Conservation (phyloP, 1,140 invertebrate genomes). For the Orchestia grillus region DNA sequence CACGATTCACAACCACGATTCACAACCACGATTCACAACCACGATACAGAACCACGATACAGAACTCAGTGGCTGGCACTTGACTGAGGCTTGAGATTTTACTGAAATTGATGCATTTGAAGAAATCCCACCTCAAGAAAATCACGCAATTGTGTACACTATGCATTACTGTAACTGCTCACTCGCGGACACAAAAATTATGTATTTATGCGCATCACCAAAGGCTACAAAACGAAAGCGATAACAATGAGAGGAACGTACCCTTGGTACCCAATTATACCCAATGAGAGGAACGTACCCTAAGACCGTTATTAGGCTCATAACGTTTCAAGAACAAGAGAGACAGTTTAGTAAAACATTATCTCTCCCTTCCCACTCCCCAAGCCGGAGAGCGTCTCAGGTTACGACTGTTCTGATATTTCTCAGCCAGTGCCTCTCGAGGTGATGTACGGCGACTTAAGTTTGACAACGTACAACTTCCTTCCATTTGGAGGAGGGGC, state of each 20-base stretch:
- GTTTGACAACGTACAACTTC: slow-evolving; percentile 1
- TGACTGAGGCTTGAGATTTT: too few species aligned
- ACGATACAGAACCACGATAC: too few species aligned
- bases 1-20: too few species aligned
- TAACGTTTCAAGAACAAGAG: background rate
- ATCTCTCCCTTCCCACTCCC: too few species aligned
- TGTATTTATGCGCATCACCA: background rate
- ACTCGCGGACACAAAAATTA: too few species aligned
- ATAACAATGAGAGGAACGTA: background rate
- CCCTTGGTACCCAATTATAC: background rate
- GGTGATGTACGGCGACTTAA: background rate
- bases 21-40: too few species aligned
- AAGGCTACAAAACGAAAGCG: background rate
- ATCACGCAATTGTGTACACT: too few species aligned
- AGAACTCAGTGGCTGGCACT: too few species aligned
- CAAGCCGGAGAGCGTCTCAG: background rate
- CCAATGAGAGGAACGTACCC: background rate
- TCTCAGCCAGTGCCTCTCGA: background rate
- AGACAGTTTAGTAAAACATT: background rate
- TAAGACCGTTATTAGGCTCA: background rate
- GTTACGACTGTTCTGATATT: background rate
- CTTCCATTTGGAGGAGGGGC: background rate
- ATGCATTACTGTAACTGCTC: too few species aligned
- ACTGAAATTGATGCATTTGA: too few species aligned
- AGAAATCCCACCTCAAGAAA: too few species aligned